A percentile compares a stretch with the other conserved stretches of the same genome.
phyloP scores from a whole-genome alignment of 2,888 invertebrate species.

The Pelosia muscerda region DNA sequence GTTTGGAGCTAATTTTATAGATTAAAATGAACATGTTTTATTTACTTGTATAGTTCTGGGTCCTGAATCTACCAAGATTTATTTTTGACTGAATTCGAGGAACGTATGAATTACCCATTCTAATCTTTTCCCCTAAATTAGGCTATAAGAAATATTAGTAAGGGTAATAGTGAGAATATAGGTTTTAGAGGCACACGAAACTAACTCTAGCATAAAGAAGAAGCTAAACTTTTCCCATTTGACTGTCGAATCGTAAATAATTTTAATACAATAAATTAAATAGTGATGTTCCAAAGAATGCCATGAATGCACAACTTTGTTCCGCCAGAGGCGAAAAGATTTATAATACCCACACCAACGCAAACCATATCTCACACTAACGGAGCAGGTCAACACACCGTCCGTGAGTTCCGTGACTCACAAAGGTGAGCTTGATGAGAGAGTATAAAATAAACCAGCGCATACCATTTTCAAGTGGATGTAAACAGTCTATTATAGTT shows the following conservation, averaged over 20 bases:
- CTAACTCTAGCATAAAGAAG: no score
- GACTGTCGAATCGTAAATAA: no score
- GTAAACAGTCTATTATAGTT: slow-evolving; percentile 43
- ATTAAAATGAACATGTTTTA: not conserved
- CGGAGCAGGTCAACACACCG: slow-evolving; percentile 70
- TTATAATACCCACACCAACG: slow-evolving; percentile 44
- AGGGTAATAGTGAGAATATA: no score
- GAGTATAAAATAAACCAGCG: slow-evolving; percentile 39
- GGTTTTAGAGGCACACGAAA: no score
- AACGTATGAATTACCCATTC: no score
- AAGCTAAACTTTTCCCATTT: no score
- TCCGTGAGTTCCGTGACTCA: slow-evolving; percentile 72
- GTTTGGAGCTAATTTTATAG: no score
- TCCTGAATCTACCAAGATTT: no score
- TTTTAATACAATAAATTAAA: not conserved
- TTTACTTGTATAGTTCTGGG: no score
- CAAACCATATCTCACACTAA: slow-evolving; percentile 43
- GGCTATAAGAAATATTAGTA: no score
- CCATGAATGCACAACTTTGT: slow-evolving; percentile 12
- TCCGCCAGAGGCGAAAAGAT: slow-evolving; percentile 31
- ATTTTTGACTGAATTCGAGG: no score
- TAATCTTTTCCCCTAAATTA: no score
- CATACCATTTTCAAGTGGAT: slow-evolving; percentile 46
- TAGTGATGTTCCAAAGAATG: not conserved
- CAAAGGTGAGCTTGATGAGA: slow-evolving; percentile 60